Conservation (phyloP, 2,888 invertebrate species). For the Eupelmus urozonus region DNA sequence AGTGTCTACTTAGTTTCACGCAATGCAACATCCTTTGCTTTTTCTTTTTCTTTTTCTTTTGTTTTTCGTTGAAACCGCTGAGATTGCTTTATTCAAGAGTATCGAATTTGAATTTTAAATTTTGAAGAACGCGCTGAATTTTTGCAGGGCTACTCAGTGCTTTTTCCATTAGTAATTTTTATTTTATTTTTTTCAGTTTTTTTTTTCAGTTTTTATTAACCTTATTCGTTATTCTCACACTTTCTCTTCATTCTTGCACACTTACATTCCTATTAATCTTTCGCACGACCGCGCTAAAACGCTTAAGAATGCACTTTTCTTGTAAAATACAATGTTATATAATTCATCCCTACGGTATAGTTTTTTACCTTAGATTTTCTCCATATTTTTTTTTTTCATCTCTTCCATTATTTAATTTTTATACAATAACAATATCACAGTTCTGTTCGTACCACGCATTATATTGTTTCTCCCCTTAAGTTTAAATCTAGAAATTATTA, state of each 20-base stretch:
- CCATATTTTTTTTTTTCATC: constrained; percentile 60
- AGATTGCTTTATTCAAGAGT: not conserved
- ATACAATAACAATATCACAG: constrained; percentile 77
- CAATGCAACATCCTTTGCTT: not conserved
- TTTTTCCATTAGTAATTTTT: constrained; percentile 33
- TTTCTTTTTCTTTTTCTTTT: constrained; percentile 13
- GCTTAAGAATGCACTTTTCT: constrained; percentile 67
- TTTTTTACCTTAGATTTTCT: constrained; percentile 66
- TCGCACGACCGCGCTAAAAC: constrained; percentile 62
- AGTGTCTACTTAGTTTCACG: too few relatives aligned
- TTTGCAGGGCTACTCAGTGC: constrained; percentile 29
- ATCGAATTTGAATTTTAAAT: constrained; percentile 37
- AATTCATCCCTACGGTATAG: constrained; percentile 68
- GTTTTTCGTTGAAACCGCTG: constrained; percentile 9
- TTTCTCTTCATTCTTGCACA: constrained; percentile 17
- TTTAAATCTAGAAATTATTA: constrained; percentile 45
- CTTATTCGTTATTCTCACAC: constrained; percentile 6
- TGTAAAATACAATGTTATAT: constrained; percentile 73
- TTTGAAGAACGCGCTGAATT: constrained; percentile 6
- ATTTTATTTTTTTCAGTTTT: not conserved
- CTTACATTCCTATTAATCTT: constrained; percentile 41
- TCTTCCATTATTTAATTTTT: constrained; percentile 68
- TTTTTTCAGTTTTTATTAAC: not conserved
- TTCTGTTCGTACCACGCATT: constrained; percentile 77
- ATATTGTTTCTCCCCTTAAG: constrained; percentile 63